A percentile compares a stretch with the other conserved stretches of the same genome.
These are phyloP conservation scores for Prosopocoilus inquinatus DNA, from an alignment of 2,888 invertebrate species.

Conservation along the genomic window DNA sequence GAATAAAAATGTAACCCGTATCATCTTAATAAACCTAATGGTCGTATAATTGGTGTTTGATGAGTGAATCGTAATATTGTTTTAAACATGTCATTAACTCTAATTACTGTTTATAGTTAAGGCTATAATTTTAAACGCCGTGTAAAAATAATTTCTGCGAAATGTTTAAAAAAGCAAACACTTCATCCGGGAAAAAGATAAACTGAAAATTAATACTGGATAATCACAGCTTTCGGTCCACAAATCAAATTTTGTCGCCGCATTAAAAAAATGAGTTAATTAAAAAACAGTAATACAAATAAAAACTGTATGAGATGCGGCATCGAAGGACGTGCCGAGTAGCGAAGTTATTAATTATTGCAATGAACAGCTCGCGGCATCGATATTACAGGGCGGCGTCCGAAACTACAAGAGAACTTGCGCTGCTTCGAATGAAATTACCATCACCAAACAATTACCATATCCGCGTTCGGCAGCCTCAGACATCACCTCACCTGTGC, in stretches of 20 bases:
- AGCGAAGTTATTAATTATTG: conserved; percentile 37
- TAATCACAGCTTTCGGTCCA: conserved; percentile 1
- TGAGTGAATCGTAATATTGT: too few relatives aligned
- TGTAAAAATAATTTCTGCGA: too few relatives aligned
- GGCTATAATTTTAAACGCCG: too few relatives aligned
- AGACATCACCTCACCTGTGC: conserved; percentile 4
- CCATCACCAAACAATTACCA: conserved; percentile 45
- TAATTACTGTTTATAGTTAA: too few relatives aligned
- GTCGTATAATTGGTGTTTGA: too few relatives aligned
- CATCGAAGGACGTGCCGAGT: conserved; percentile 29
- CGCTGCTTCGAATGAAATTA: conserved; percentile 43
- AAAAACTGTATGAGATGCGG: neutral
- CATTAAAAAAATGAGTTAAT: neutral
- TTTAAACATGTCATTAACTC: too few relatives aligned
- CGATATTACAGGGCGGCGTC: conserved; percentile 48
- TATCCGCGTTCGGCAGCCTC: conserved; percentile 33
- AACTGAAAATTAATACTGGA: neutral
- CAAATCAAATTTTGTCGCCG: neutral
- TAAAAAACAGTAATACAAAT: conserved; percentile 2
- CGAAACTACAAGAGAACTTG: conserved; percentile 23
- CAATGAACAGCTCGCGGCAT: conserved; percentile 38
- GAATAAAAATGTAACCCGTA: too few relatives aligned
- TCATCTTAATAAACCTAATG: too few relatives aligned
- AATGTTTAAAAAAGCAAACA: too few relatives aligned
- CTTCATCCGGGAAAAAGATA: neutral